Conservation (phyloP, 2,797 vertebrate species). For the Megaceryle alcyon region DNA sequence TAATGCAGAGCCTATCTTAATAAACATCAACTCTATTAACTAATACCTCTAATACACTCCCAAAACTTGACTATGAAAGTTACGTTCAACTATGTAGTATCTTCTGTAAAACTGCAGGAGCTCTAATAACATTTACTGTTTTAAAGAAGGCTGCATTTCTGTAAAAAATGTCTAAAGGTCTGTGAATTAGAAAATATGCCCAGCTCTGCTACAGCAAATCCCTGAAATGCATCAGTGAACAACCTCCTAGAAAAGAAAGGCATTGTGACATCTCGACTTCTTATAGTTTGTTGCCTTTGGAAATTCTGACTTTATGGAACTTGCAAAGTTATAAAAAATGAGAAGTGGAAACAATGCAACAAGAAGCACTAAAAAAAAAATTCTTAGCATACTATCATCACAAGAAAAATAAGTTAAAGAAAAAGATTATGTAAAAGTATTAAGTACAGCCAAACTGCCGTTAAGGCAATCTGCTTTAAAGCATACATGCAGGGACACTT, state of each 20-base stretch:
- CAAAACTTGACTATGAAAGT: background rate
- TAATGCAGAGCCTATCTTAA: background rate
- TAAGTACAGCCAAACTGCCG: background rate
- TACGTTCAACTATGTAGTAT: background rate
- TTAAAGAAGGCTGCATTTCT: background rate
- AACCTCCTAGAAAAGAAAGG: background rate
- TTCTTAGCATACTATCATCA: background rate
- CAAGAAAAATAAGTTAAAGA: background rate
- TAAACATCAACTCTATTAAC: background rate
- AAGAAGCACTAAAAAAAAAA: background rate
- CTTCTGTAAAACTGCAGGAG: background rate
- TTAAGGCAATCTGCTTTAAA: background rate
- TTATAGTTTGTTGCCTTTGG: background rate
- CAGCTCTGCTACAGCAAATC: background rate
- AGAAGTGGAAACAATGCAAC: background rate
- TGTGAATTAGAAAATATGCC: background rate
- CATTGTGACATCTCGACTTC: fast-evolving
- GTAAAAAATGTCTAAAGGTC: background rate
- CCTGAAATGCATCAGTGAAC: background rate
- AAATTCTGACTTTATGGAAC: background rate
- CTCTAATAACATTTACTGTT: background rate
- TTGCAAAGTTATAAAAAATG: background rate
- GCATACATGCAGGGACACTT: background rate
- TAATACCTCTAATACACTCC: background rate
- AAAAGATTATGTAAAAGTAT: background rate